phyloP scores from a whole-genome alignment of 2,113 vertebrate genomes.

The Nesoenas mayeri region DNA sequence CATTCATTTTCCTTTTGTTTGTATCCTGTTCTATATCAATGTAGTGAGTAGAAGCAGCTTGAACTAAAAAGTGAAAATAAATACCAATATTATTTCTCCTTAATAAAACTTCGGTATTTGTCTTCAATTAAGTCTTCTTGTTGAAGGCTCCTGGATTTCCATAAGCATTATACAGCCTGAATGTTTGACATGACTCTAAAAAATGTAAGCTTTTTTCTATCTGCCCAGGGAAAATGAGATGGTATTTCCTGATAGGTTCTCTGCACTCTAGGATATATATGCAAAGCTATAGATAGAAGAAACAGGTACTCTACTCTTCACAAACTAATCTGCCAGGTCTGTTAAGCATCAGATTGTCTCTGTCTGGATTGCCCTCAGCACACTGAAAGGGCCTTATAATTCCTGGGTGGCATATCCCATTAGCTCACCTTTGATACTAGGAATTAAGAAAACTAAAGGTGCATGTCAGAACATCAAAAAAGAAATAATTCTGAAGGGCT shows the following conservation, averaged over 20 bases:
- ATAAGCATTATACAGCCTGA: not conserved
- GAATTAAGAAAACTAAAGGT: not conserved
- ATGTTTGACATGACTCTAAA: not conserved
- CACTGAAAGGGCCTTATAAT: not conserved
- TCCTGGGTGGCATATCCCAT: not conserved
- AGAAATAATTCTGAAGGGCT: not conserved
- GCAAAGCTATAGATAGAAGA: not conserved
- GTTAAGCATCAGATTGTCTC: not conserved
- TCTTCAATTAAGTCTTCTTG: not conserved
- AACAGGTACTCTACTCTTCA: not conserved
- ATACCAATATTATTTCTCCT: not conserved
- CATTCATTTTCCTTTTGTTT: not conserved
- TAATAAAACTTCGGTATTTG: not conserved
- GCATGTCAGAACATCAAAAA: not conserved
- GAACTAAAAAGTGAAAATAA: not conserved
- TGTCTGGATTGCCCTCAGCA: not conserved
- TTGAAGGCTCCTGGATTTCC: not conserved
- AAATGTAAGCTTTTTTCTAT: not conserved
- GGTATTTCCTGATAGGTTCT: not conserved
- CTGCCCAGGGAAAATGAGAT: not conserved
- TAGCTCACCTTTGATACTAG: not conserved
- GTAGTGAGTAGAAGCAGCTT: not conserved
- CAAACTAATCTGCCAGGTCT: not conserved
- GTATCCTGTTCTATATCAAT: not conserved
- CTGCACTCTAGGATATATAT: not conserved